Evolutionary conservation across 2,797 vertebrate genomes (phyloP).

Genomic region (Manis pentadactyla): DNA sequence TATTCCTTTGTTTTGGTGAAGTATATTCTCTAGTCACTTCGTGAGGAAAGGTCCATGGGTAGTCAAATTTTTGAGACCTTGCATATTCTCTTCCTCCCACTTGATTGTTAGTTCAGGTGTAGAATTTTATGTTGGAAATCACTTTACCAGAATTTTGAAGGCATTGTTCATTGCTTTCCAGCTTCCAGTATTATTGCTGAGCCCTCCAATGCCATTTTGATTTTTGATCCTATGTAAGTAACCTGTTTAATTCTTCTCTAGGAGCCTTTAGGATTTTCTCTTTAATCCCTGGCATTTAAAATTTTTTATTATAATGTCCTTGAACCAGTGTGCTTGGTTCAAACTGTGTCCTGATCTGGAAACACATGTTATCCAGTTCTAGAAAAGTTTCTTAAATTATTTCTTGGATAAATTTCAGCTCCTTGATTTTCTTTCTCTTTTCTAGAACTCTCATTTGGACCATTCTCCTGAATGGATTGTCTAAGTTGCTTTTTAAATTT

Average conservation of each 20-base stretch:
- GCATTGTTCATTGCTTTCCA: slow-evolving; percentile 28
- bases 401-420: not conserved
- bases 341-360: not conserved
- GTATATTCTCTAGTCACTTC: not conserved
- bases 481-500: not conserved
- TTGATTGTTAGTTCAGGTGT: not conserved
- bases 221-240: not conserved
- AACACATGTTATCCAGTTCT: not conserved
- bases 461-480: not conserved
- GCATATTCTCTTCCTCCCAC: not conserved
- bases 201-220: not conserved
- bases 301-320: not conserved
- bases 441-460: not conserved
- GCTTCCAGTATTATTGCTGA: not conserved
- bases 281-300: not conserved
- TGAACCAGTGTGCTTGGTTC: not conserved
- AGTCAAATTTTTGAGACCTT: not conserved
- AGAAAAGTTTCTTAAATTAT: not conserved
- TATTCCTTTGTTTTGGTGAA: not conserved
- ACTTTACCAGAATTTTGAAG: slow-evolving; percentile 51
- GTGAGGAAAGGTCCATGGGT: not conserved
- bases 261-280: not conserved
- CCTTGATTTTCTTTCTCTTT: not conserved
- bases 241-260: not conserved
- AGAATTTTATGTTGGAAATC: slow-evolving; percentile 28